These are phyloP conservation scores for Tokudaia tokunoshimensis DNA, from an alignment of 2,797 vertebrate genomes.

Conservation along the genomic window DNA sequence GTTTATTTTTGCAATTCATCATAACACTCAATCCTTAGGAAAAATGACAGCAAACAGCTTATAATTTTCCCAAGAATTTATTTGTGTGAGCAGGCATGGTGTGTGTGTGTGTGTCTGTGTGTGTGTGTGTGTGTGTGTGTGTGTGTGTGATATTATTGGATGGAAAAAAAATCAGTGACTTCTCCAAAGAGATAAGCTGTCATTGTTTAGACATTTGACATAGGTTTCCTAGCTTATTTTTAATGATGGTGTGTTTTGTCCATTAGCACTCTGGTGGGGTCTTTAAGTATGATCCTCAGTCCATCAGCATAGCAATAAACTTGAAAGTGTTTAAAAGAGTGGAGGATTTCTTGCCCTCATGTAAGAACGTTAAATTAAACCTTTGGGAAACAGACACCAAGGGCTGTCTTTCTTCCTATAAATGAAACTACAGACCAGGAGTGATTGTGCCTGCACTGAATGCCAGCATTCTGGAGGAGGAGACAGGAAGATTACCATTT, in stretches of 20 bases:
- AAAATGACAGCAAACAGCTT: conserved; percentile 81
- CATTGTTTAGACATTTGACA: conserved; percentile 16
- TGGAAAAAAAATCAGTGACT: conserved; percentile 44
- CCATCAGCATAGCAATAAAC: neutral
- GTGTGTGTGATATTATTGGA: conserved; percentile 17
- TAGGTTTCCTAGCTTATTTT: neutral
- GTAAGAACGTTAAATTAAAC: neutral
- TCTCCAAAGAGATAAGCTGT: neutral
- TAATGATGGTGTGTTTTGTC: neutral
- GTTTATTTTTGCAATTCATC: conserved; percentile 79
- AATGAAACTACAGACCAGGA: neutral
- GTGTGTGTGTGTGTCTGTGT: neutral
- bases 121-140: neutral
- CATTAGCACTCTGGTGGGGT: neutral
- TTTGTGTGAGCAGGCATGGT: conserved; percentile 10
- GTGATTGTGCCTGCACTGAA: neutral
- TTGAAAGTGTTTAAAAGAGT: neutral
- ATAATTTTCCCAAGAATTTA: conserved; percentile 78
- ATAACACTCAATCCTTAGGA: conserved; percentile 52
- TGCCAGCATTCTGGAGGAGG: neutral
- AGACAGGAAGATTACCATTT: neutral
- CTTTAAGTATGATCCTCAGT: neutral
- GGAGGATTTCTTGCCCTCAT: neutral
- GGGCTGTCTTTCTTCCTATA: neutral
- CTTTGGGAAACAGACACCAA: neutral